Percentiles rank a stretch among this genome's conserved stretches.
Evolutionary conservation across 2,113 vertebrate genomes (phyloP).

Genomic region (Promerops cafer): DNA sequence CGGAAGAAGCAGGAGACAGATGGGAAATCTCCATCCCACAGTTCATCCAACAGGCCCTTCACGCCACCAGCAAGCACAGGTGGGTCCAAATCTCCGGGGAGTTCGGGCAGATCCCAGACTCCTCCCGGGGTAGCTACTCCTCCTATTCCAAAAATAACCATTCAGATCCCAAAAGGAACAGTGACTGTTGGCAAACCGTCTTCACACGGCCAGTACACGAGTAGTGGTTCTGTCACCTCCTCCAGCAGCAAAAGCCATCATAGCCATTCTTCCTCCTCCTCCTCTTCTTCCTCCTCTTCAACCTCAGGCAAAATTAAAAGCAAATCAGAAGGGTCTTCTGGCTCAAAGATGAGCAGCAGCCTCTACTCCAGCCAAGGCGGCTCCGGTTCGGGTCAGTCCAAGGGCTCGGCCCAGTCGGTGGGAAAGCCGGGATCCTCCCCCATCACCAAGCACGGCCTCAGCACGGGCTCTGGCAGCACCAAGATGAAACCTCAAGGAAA

Average conservation of each 20-base stretch:
- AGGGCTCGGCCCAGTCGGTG: conserved; percentile 88
- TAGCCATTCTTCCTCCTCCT: conserved; percentile 85
- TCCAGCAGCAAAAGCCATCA: conserved; percentile 93
- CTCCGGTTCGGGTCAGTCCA: conserved; percentile 82
- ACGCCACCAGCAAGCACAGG: conserved; percentile 91
- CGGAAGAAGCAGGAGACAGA: conserved; percentile 92
- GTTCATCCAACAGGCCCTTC: conserved; percentile 87
- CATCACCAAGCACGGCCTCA: conserved; percentile 88
- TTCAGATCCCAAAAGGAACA: conserved; percentile 94
- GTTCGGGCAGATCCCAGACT: conserved; percentile 92
- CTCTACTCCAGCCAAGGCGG: conserved; percentile 82
- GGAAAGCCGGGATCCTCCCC: conserved; percentile 93
- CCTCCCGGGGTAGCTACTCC: conserved; percentile 92
- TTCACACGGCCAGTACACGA: conserved; percentile 90
- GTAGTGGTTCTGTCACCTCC: conserved; percentile 82
- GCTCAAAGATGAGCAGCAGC: conserved; percentile 81
- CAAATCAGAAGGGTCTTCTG: conserved; percentile 86
- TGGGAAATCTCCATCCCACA: conserved; percentile 93
- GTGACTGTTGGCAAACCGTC: conserved; percentile 92
- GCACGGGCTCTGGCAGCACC: conserved; percentile 77
- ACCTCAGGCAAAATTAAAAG: conserved; percentile 93
- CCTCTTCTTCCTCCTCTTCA: conserved; percentile 82
- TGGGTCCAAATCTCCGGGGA: conserved; percentile 94
- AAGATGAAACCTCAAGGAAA: conserved; percentile 96
- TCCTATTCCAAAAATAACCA: conserved; percentile 97